Evolutionary conservation across 2,888 invertebrate genomes (phyloP), one percentile per base, ranked within the genome.

Genomic region (Himalopsyche kuldschensis): DNA sequence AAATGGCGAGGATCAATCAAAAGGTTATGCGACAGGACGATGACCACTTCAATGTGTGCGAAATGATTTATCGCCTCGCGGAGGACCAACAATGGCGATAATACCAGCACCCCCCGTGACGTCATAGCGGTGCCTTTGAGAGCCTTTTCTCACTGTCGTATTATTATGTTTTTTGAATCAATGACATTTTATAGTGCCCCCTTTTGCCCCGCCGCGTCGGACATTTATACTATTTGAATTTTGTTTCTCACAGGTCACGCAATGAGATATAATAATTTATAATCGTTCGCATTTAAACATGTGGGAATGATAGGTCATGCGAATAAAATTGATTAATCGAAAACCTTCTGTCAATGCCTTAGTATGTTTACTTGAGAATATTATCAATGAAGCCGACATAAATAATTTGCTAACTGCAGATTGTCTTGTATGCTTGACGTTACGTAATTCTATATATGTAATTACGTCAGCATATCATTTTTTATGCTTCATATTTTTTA

Each of bases 11-110:
- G 83, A 77, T 32, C 80, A 63, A 80, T 78, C 79, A 84, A 82
- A 81, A 82, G 84, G 78, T 81, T 48, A 78, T 75, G 81, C 55
- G 76, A 81, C 78, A 79, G 63, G 35, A 31, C 81, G 80, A 84
- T 85, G 85, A 85, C 85, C 85, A 85, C 85, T 84, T 80, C 78
- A 82, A 84, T 83, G 41, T 82, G 84, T 77, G 85, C 81, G 47
- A 79, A 79, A 82, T 83, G 83, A 83, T 83, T 83, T 80, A 83
- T 83, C n/a, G 46, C 46, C 75, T 75, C 31, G 75, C 80, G 47
- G 32, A 80, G 80, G 41, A 80, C 80, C 27, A 75, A 80, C 80
- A 80, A 80, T 75, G 46, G 80, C 69, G 35, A 46, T 35, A 78
- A 78, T 75, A 75, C 35, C n/a, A 27, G 80, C 81, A 82, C 82